phyloP scores from a whole-genome alignment of 2,888 invertebrate genomes.

The Papilio gigon region DNA sequence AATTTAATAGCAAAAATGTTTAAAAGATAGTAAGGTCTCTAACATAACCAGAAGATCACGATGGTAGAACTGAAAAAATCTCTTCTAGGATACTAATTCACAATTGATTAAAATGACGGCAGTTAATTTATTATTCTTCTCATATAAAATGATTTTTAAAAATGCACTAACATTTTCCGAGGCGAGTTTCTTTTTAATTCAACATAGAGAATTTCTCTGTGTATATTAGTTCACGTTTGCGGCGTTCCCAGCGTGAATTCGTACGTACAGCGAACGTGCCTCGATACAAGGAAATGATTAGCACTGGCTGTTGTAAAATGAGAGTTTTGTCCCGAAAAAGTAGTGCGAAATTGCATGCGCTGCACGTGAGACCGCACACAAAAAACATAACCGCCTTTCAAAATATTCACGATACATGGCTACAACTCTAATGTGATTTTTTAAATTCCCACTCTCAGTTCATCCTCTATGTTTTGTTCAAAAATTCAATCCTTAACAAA shows the following conservation, averaged over 20 bases:
- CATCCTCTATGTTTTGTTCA: not conserved
- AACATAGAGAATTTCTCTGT: conserved; percentile 8
- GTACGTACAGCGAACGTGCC: conserved; percentile 3
- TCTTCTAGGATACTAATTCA: too few relatives aligned
- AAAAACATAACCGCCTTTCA: conserved; percentile 22
- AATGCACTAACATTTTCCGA: conserved; percentile 4
- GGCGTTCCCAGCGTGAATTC: conserved; percentile 15
- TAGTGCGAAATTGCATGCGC: conserved; percentile 19
- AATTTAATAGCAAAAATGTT: too few relatives aligned
- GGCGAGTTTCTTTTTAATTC: not conserved
- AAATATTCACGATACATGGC: conserved; percentile 14
- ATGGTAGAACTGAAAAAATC: too few relatives aligned
- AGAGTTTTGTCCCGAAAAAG: conserved; percentile 22
- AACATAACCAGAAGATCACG: too few relatives aligned
- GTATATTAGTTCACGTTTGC: conserved; percentile 27
- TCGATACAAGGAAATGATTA: conserved; percentile 25
- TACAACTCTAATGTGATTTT: conserved; percentile 1
- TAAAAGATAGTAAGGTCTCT: too few relatives aligned
- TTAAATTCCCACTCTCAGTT: not conserved
- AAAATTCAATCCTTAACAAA: not conserved
- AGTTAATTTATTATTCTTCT: not conserved
- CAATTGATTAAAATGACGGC: not conserved
- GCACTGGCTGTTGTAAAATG: conserved; percentile 16
- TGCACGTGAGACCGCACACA: conserved; percentile 17
- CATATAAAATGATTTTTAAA: not conserved